Evolutionary conservation across 2,113 vertebrate genomes (phyloP).

Genomic region (Anhinga rufa): DNA sequence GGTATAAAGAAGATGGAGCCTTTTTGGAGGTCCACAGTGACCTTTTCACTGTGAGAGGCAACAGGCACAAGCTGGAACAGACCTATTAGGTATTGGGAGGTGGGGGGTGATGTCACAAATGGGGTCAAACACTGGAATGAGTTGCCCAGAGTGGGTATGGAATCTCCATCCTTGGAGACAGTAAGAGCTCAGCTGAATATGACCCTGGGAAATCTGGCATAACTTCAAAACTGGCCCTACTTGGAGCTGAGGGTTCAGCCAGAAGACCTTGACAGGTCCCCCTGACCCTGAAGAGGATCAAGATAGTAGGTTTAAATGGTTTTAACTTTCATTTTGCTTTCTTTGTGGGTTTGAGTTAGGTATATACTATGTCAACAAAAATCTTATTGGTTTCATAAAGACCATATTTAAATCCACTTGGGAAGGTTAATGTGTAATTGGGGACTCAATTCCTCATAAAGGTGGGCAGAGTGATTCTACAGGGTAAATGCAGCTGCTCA

Average conservation of each 20-base stretch:
- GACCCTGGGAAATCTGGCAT: background rate
- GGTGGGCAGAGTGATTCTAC: background rate
- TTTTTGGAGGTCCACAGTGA: background rate
- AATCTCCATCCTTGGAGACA: background rate
- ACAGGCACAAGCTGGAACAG: background rate
- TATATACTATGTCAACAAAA: background rate
- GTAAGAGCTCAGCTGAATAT: background rate
- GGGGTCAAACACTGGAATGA: background rate
- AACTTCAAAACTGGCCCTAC: background rate
- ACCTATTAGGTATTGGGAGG: background rate
- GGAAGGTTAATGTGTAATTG: background rate
- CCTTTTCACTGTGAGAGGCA: background rate
- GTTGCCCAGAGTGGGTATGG: background rate
- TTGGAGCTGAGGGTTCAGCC: background rate
- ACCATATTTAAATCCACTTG: background rate
- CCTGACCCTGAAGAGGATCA: background rate
- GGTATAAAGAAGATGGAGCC: background rate
- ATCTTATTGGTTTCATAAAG: background rate
- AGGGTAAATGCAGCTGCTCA: slow-evolving; percentile 14
- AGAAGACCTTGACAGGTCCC: background rate
- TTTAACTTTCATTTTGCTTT: background rate
- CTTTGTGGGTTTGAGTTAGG: background rate
- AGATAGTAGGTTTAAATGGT: background rate
- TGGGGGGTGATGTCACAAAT: background rate
- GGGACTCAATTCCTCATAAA: background rate